phyloP scores from a whole-genome alignment of 2,113 vertebrate species.

The Syngnathus scovelli region DNA sequence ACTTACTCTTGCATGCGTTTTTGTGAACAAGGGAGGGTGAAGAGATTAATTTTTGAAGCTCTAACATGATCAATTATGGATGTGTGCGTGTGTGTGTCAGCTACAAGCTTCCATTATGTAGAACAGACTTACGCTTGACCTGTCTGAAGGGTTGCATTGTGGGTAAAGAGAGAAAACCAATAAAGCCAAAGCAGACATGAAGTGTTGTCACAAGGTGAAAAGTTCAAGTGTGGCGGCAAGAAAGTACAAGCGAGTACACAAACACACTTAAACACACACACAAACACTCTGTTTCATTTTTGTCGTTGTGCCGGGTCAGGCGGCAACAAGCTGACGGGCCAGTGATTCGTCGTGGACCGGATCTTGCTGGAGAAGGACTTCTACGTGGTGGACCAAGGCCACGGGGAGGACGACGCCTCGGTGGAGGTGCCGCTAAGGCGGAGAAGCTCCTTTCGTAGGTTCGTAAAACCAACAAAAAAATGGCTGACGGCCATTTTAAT shows the following conservation, averaged over 20 bases:
- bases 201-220: neutral
- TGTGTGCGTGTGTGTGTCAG: neutral
- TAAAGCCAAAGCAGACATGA: neutral
- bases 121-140: neutral
- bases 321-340: conserved; percentile 83
- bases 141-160: neutral
- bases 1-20: too few species aligned
- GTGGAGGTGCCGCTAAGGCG: conserved; percentile 82
- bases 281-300: neutral
- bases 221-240: neutral
- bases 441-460: conserved; percentile 93
- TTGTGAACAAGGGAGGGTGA: neutral
- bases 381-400: conserved; percentile 86
- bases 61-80: neutral
- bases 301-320: conserved; percentile 58
- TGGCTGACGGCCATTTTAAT: too few species aligned
- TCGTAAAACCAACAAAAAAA: conserved; percentile 49
- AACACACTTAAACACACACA: neutral
- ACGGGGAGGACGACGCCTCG: conserved; percentile 78
- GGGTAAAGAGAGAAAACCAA: neutral
- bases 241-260: neutral
- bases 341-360: conserved; percentile 86
- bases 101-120: neutral
- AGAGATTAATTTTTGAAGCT: neutral
- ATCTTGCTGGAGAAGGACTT: conserved; percentile 88